These are phyloP conservation scores for Salmo trutta DNA, from an alignment of 2,797 vertebrate genomes.

Conservation along the genomic window DNA sequence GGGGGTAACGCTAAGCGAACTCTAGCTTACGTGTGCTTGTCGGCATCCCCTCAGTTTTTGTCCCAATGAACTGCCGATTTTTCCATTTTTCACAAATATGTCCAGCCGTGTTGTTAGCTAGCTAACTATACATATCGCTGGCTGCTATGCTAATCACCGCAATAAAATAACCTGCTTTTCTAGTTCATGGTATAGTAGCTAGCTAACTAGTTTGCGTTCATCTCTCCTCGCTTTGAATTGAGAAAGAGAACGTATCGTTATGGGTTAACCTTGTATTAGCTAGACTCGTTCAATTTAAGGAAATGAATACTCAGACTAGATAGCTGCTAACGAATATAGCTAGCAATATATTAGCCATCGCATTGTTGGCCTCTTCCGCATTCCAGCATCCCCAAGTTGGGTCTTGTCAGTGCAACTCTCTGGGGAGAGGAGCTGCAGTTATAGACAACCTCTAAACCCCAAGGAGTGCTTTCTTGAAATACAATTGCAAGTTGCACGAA, in stretches of 20 bases:
- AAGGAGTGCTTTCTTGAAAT: background rate
- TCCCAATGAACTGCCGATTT: background rate
- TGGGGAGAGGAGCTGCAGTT: constrained; percentile 22
- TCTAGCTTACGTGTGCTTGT: rapidly evolving
- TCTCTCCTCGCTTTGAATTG: background rate
- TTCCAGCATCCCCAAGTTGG: constrained; percentile 59
- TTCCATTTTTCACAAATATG: background rate
- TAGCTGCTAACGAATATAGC: background rate
- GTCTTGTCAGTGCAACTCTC: constrained; percentile 54
- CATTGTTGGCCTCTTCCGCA: constrained; percentile 62
- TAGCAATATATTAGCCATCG: constrained; percentile 18
- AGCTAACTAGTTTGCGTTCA: background rate
- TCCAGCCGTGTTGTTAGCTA: background rate
- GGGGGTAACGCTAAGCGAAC: background rate
- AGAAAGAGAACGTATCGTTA: background rate
- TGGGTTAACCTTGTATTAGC: background rate
- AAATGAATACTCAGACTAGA: background rate
- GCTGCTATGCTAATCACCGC: no score
- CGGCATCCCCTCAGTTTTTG: background rate
- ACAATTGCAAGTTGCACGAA: background rate
- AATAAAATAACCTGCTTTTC: background rate
- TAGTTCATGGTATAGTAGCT: background rate
- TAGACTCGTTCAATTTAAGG: background rate
- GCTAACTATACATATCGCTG: background rate
- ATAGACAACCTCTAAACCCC: background rate